Base-by-base conservation (phyloP, 2,113 vertebrate genomes). In the Candoia aspera region DNA sequence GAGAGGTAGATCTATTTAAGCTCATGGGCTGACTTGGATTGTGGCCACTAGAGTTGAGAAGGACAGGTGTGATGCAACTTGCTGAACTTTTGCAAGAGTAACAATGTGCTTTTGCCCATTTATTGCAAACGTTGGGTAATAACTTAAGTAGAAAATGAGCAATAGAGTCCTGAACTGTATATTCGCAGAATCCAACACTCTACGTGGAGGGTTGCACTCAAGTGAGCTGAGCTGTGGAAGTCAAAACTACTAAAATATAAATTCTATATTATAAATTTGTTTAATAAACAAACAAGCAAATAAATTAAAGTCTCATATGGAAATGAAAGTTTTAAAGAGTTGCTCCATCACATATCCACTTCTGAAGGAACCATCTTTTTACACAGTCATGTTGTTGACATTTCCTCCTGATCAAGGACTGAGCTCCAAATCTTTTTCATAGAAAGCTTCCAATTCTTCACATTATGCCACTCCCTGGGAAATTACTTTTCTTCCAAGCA, bases 51-150 rank as follows among this genome's bases (percentile, higher is more conserved):
- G 55, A 46, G 91, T 57, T 92, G 83, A 60, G 42, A 87, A 89
- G 59, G 55, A 58, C 1, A 92, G 26, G 86, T 6, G 0, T 62
- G 68, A 49, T 55, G 62, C 87, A 94, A 64, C 92, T 93, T 93
- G 73, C 94, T 58, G 29, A 11, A 29, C 11, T 64, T 33, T 94
- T 24, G 90, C 53, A 84, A 13, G 24, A 29, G 83, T 92, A 19
- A 6, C 55, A n/a, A 46, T 37, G 2, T 37, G n/a, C 4, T 21
- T 86, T 59, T 94, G 94, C 91, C 57, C 24, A n/a, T 24, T 88
- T 91, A 42, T n/a, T 94, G 64, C 58, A 95, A 96, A 73, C 0
- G 0, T 49, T 89, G 37, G 58, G 86, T 68, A 93, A 93, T 84
- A 85, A 60, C 4, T 10, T 84, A 54, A 68, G 84, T 33, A 85